These are phyloP conservation scores for Bubalus kerabau DNA, from an alignment of 2,113 vertebrate genomes.

Conservation along the genomic window DNA sequence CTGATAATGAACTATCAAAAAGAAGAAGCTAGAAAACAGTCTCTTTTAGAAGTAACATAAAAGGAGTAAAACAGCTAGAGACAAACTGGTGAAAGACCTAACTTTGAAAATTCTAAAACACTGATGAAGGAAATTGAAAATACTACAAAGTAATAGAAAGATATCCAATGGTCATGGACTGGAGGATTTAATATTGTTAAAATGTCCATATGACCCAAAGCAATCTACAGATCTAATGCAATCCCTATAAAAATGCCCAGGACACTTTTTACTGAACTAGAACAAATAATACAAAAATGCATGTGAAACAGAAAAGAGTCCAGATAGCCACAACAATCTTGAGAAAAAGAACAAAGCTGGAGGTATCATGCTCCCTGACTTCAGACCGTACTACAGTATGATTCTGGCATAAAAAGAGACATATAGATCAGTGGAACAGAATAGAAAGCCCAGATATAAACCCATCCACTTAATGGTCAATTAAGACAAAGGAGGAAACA, in stretches of 20 bases:
- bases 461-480: not conserved
- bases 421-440: not conserved
- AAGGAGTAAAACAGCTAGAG: not conserved
- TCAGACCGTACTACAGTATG: not conserved
- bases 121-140: not conserved
- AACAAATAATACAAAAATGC: not conserved
- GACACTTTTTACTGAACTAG: not conserved
- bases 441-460: not conserved
- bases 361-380: not conserved
- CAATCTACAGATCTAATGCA: not conserved
- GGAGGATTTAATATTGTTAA: not conserved
- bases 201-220: not conserved
- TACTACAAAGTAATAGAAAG: not conserved
- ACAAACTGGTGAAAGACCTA: not conserved
- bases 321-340: not conserved
- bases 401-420: not conserved
- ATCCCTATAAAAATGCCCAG: not conserved
- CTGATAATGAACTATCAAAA: not conserved
- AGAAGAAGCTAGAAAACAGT: not conserved
- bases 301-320: not conserved
- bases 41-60: not conserved
- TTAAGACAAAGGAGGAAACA: not conserved
- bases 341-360: not conserved
- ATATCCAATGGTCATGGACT: not conserved
- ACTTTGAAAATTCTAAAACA: not conserved